Conservation (phyloP, 2,888 invertebrate genomes). For the Myathropa florea region DNA sequence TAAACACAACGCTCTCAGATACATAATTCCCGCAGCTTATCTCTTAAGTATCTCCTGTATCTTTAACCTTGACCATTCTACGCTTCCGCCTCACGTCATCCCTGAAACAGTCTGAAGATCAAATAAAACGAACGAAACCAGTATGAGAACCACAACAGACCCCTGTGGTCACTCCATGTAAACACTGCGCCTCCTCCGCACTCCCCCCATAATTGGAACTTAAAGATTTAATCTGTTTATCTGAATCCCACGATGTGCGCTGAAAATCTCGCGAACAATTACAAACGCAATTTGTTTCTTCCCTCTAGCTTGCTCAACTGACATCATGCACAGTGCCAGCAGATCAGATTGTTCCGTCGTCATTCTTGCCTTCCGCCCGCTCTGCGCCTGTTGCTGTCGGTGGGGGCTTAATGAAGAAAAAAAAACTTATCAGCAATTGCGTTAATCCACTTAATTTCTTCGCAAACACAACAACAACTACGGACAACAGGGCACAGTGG, state of each 20-base stretch:
- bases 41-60: neutral
- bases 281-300: conserved; percentile 33
- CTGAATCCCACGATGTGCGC: conserved; percentile 43
- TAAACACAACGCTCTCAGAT: neutral
- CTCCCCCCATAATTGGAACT: neutral
- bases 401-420: conserved; percentile 22
- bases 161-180: conserved; percentile 19
- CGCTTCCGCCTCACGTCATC: neutral
- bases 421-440: conserved; percentile 50
- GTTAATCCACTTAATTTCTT: conserved; percentile 66
- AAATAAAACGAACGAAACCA: neutral
- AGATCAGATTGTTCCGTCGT: conserved; percentile 37
- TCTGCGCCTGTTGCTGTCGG: neutral
- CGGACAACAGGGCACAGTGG: neutral
- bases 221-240: conserved; percentile 45
- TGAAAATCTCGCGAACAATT: conserved; percentile 60
- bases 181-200: neutral
- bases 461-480: conserved; percentile 20
- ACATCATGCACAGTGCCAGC: conserved; percentile 53
- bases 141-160: neutral
- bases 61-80: neutral
- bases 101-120: neutral
- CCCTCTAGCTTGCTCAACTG: conserved; percentile 37
- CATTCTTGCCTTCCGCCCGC: neutral
- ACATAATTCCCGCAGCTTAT: neutral